Conservation (phyloP, 2,113 vertebrate species). For the Electrona antarctica region DNA sequence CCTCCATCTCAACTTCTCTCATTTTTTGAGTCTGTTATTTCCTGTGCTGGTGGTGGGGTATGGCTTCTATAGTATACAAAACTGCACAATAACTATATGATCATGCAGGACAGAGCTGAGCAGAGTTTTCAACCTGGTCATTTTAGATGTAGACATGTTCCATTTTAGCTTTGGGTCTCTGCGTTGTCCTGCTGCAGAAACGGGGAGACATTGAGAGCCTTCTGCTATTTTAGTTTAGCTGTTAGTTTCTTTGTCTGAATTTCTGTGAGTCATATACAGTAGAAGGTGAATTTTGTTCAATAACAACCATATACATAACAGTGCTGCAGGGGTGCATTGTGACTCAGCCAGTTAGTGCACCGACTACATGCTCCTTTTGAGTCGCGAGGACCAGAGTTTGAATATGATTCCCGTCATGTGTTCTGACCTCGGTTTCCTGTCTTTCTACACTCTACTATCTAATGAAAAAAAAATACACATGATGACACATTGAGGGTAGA, state of each 20-base stretch:
- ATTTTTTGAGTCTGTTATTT: background rate
- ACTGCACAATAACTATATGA: too few relatives aligned
- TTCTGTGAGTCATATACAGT: conserved; percentile 7
- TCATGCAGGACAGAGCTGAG: background rate
- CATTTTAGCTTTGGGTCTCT: conserved; percentile 9
- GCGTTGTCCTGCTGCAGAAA: background rate
- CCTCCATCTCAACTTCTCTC: background rate
- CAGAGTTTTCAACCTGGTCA: background rate
- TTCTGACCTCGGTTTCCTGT: too few relatives aligned
- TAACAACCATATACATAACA: too few relatives aligned
- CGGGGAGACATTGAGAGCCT: conserved; percentile 25
- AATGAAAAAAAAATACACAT: too few relatives aligned
- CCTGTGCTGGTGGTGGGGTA: conserved; percentile 1
- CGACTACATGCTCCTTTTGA: too few relatives aligned
- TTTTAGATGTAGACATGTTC: conserved; percentile 4
- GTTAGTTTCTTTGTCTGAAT: conserved; percentile 16
- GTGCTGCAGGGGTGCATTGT: too few relatives aligned
- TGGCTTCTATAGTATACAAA: background rate
- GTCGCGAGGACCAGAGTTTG: too few relatives aligned
- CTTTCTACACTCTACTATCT: too few relatives aligned
- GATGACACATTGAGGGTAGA: too few relatives aligned
- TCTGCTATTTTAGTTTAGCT: conserved; percentile 14
- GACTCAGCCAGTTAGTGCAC: background rate
- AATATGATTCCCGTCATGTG: too few relatives aligned
- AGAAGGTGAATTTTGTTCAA: conserved; percentile 17